Percentiles rank a stretch among this genome's conserved stretches.
phyloP scores from a whole-genome alignment of 2,113 vertebrate species.

The Cyprinodon brontotheroides region DNA sequence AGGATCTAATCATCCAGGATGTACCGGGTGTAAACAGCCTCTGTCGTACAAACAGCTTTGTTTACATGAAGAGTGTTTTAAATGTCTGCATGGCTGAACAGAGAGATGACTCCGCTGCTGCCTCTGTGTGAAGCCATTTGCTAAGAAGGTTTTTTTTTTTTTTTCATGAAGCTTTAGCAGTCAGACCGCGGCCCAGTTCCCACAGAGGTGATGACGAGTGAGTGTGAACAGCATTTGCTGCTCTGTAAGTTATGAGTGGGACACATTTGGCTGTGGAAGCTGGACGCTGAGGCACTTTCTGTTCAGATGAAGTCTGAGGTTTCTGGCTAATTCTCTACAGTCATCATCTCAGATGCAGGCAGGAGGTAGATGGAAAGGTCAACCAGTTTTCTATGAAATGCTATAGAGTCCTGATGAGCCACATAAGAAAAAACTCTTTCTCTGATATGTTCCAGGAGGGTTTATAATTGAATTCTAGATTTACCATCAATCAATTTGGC shows the following conservation, averaged over 20 bases:
- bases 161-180: no score
- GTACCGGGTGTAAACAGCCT: background rate
- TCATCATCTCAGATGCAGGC: background rate
- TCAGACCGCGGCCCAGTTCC: constrained; percentile 4
- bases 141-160: background rate
- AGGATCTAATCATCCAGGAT: background rate
- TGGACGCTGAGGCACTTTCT: background rate
- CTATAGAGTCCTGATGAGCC: background rate
- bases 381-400: background rate
- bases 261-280: background rate
- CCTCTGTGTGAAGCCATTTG: constrained; percentile 21
- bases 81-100: background rate
- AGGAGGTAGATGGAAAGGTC: background rate
- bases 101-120: background rate
- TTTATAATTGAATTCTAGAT: no score
- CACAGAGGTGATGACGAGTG: background rate
- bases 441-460: background rate
- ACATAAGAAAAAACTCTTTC: background rate
- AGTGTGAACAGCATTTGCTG: constrained; percentile 27
- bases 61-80: no score
- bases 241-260: constrained; percentile 31
- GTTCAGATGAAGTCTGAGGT: background rate
- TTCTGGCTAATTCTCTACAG: no score
- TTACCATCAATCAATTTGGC: no score
- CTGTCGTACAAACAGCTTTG: no score